Evolutionary conservation across 2,797 vertebrate genomes (phyloP), one percentile per base, ranked within the genome.

Genomic region (Cyprinodon diabolis): DNA sequence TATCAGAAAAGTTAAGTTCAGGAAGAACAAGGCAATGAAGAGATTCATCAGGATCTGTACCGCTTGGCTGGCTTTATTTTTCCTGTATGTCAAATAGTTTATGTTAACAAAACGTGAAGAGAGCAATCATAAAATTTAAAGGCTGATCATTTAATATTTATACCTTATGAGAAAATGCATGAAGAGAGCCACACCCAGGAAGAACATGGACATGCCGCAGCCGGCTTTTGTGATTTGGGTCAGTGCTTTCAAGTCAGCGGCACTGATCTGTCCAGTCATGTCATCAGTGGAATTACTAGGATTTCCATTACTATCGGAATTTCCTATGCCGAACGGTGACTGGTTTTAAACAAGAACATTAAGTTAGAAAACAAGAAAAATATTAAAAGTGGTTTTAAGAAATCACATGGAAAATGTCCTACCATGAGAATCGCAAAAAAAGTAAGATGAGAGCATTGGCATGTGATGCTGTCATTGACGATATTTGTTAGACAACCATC

Each of bases 371-470:
- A 58, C 0, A 37, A 57, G 15, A 68, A 51, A 69, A 37, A 51
- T 68, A 10, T 35, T 7, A 17, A 6, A n/a, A 6, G 21, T 40
- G 19, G 37, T 23, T 65, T 25, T 8, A 48, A 49, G 57, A 52
- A 49, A 0, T 47, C 23, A 43, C 3, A 1, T 45, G 13, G 8
- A 2, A 3, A 19, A 1, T 5, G 40, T 56, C 71, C 89, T 73
- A 93, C 92, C 92, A 91, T 56, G n/a, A 92, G 63, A 8, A 93
- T 40, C 14, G 91, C 90, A 79, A 93, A 93, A 66, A 92, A 93
- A 1, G 91, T 90, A 4, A 93, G 75, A 81, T 93, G 91, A 23
- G 77, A 82, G 58, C 92, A 93, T 1, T 40, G 52, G 63, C 92
- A 92, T 0, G 23, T 81, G 62, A 92, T 21, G 14, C 4, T 85